Evolutionary conservation across 2,113 vertebrate species (phyloP), one percentile per base, ranked within the genome.

Genomic region (Gymnarchus niloticus): DNA sequence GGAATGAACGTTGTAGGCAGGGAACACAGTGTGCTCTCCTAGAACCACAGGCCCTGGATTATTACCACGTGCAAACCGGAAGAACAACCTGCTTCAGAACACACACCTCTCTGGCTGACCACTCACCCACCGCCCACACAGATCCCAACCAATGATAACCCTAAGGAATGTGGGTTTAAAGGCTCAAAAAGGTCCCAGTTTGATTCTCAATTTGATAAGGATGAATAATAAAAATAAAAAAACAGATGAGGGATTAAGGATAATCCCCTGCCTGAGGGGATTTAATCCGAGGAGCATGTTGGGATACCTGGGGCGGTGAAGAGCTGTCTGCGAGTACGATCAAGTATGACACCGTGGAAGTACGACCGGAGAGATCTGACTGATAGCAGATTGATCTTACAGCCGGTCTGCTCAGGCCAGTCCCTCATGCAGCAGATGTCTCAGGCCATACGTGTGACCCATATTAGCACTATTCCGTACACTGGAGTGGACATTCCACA

Each of bases 201-300:
- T 14, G 51, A 82, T 54, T 8, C 80, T 82, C 80, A 48, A 10
- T 46, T 33, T 82, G 10, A 82, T 54, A 54, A 54, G 3, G 59
- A 56, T 80, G 9, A 12, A 10, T n/a, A 12, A 49, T 56, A 25
- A 25, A 33, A 83, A 69, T n/a, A 23, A 51, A 83, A 46, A 88
- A 83, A 86, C 86, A 89, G 87, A 73, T 51, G 28, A 85, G 78
- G 80, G 88, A 88, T 90, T 89, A 77, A 17, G 54, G 49, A 73
- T 90, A 90, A 90, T 89, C 87, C 87, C 56, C 54, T 56, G 83
- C 21, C 73, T 86, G 19, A 48, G 54, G 76, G 83, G 85, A 89
- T 87, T 86, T 84, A 85, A 80, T 87, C 33, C 28, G 69, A 85
- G 57, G 85, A 48, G 85, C 49, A 46, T 46, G 14, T 37, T 83